These are phyloP conservation scores for Taurulus bubalis DNA, from an alignment of 2,113 vertebrate species.

Conservation along the genomic window DNA sequence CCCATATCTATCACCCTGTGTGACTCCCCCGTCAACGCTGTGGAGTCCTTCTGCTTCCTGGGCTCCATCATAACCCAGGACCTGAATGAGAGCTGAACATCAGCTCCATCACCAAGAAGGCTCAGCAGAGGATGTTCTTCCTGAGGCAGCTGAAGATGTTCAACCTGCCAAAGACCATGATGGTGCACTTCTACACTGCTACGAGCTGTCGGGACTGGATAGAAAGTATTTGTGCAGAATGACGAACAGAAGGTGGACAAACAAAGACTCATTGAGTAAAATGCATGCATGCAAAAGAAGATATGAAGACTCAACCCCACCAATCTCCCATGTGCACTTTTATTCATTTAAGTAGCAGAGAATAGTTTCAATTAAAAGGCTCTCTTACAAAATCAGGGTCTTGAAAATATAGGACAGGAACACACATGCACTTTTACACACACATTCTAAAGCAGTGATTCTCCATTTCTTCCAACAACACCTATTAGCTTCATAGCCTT, in stretches of 20 bases:
- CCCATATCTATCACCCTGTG: no score
- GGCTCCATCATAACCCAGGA: no score
- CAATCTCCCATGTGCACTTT: not conserved
- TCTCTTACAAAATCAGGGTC: not conserved
- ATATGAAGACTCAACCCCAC: not conserved
- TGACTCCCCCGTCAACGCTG: no score
- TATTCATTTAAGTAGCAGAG: not conserved
- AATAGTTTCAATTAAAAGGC: not conserved
- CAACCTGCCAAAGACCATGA: no score
- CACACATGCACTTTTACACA: not conserved
- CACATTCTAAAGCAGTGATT: not conserved
- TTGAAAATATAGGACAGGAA: not conserved
- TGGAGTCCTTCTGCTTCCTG: no score
- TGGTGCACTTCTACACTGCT: no score
- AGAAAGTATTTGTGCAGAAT: not conserved
- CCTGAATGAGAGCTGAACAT: no score
- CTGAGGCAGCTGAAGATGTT: no score
- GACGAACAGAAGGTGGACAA: not conserved
- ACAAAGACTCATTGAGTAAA: not conserved
- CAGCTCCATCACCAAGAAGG: no score
- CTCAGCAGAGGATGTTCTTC: no score
- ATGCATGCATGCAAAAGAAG: not conserved
- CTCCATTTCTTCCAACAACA: not conserved
- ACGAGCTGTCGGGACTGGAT: not conserved
- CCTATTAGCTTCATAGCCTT: no score